Evolutionary conservation across 1,140 invertebrate genomes (phyloP), one percentile per base, ranked within the genome.

Genomic region (Rhynchophorus ferrugineus): DNA sequence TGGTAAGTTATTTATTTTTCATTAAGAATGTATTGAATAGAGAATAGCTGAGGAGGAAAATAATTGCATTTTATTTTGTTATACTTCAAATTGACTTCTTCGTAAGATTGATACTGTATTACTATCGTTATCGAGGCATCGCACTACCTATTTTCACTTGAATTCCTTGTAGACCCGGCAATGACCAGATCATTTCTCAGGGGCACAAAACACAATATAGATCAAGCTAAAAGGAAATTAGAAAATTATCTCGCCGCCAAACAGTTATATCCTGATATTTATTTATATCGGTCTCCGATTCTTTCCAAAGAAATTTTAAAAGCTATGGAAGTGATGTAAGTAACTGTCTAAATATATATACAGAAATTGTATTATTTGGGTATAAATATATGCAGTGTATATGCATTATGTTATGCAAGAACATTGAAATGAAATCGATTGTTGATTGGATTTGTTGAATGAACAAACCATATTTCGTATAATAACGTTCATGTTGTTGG

Each of bases 191-290:
- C 56, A 17, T 71, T 72, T 49, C 39, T 74, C 1, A 52, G 72
- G 54, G 69, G 71, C 8, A 68, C 66, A 44, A 74, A 74, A 57
- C 68, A 72, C 54, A 65, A 69, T 43, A 45, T 73, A 49, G 65
- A 71, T 33, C 61, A 57, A 18, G 62, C 71, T 1, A 71, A 73
- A 50, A 47, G 57, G 17, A 74, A 73, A 54, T 39, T 75, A 2
- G 69, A 73, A 54, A 58, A 64, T 22, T 69, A 71, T 49, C 69
- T 70, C 42, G 62, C 62, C 3, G 59, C 62, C 3, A 63, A 67
- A 52, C 52, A 62, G 6, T 52, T 60, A 9, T 65, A 66, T 44
- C 70, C 68, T 1, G 69, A 71, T 50, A 62, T 73, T 24, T 73
- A 64, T 45, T 39, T 38, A 1, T 59, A 66, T 38, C 54, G 71